phyloP scores from a whole-genome alignment of 2,797 vertebrate species.

The Enteromius trimaculatus region DNA sequence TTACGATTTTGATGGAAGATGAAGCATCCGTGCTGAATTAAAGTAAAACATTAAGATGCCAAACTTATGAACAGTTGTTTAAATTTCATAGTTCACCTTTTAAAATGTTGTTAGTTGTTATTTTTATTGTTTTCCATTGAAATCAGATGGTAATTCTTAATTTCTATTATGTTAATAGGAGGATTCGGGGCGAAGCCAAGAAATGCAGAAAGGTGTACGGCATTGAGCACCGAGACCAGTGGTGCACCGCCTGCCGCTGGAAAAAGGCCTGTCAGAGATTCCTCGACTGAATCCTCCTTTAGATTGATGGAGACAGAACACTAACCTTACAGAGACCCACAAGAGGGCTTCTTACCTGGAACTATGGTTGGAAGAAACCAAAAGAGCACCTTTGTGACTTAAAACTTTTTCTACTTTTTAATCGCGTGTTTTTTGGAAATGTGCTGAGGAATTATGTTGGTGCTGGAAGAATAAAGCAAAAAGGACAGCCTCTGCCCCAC shows the following conservation, averaged over 20 bases:
- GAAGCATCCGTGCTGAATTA: not conserved
- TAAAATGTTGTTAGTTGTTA: not conserved
- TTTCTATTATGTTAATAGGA: conserved; percentile 71
- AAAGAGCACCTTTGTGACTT: conserved; percentile 45
- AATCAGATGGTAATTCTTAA: no score
- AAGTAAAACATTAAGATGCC: not conserved
- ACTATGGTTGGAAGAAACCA: conserved; percentile 41
- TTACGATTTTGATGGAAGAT: not conserved
- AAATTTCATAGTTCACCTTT: not conserved
- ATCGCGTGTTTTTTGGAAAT: conserved; percentile 39
- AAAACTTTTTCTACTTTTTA: conserved; percentile 52
- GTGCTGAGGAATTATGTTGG: conserved; percentile 43
- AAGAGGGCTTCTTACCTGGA: conserved; percentile 24
- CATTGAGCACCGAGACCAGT: conserved; percentile 89
- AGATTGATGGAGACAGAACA: conserved; percentile 9
- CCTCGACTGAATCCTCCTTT: conserved; percentile 77
- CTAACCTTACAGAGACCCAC: not conserved
- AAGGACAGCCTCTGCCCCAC: conserved; percentile 19
- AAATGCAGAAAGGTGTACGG: conserved; percentile 93
- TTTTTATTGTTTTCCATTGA: not conserved
- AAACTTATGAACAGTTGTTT: not conserved
- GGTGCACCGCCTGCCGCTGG: conserved; percentile 93
- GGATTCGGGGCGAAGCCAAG: conserved; percentile 88
- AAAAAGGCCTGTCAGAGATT: conserved; percentile 95
- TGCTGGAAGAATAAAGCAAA: conserved; percentile 51